phyloP scores from a whole-genome alignment of 2,888 invertebrate genomes.

The Nemapogon koenigi region DNA sequence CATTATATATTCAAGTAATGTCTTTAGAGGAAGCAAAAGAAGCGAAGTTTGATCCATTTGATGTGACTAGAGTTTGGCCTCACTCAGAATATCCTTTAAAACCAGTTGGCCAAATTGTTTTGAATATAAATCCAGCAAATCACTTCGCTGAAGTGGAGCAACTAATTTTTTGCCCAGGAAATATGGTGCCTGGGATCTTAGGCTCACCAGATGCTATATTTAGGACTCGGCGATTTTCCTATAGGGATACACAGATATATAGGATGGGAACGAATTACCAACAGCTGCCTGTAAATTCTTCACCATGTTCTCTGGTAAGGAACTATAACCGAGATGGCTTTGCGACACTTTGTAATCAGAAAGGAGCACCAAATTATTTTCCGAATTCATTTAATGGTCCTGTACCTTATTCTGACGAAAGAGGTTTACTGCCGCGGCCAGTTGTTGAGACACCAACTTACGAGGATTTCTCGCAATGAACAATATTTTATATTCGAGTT shows the following conservation, averaged over 20 bases:
- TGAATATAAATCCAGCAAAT: constrained; percentile 46
- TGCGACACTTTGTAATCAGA: constrained; percentile 73
- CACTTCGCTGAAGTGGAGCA: constrained; percentile 54
- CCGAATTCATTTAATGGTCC: constrained; percentile 90
- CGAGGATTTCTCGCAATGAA: too few relatives aligned
- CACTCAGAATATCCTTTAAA: constrained; percentile 78
- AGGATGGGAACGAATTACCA: constrained; percentile 29
- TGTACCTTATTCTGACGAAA: constrained; percentile 22
- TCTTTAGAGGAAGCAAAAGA: constrained; percentile 30
- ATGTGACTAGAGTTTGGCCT: constrained; percentile 37
- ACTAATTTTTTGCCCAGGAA: constrained; percentile 37
- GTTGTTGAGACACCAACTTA: too few relatives aligned
- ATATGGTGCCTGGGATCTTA: constrained; percentile 32
- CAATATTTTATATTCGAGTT: constrained; percentile 81
- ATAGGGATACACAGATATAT: constrained; percentile 58
- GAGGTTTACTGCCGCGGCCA: too few relatives aligned
- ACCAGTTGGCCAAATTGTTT: constrained; percentile 40
- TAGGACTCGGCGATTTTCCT: constrained; percentile 39
- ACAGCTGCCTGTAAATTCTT: constrained; percentile 4
- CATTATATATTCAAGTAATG: constrained; percentile 35
- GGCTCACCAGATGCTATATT: constrained; percentile 51
- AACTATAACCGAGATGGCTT: constrained; percentile 85
- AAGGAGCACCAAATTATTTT: constrained; percentile 84
- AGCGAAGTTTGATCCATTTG: constrained; percentile 33
- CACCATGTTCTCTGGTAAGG: constrained; percentile 25